Evolutionary conservation across 2,797 vertebrate genomes (phyloP).

Genomic region (Poeciliopsis presidionis): DNA sequence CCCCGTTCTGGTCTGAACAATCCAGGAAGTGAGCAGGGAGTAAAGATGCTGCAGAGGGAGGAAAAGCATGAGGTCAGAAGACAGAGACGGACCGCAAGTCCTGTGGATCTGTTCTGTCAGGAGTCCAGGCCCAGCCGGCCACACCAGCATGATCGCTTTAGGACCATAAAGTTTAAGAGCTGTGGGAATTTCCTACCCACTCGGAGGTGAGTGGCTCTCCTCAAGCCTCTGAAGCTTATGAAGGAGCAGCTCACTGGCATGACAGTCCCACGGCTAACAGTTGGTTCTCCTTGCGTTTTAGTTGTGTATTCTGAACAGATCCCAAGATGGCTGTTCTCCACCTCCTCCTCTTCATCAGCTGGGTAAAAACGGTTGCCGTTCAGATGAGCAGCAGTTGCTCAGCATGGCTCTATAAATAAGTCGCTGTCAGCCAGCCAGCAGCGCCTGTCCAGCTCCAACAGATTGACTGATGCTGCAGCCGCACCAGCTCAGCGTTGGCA

Average conservation of each 20-base stretch:
- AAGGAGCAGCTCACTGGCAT: constrained; percentile 30
- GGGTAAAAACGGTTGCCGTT: neutral
- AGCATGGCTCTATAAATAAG: constrained; percentile 1
- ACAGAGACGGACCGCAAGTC: constrained; percentile 9
- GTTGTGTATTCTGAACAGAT: neutral
- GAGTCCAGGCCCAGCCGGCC: constrained; percentile 24
- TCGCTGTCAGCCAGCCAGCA: neutral
- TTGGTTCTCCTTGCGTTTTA: neutral
- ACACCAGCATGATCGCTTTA: constrained; percentile 38
- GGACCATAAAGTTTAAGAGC: constrained; percentile 61
- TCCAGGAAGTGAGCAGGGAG: neutral
- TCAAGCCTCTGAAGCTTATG: constrained; percentile 50
- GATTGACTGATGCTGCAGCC: neutral
- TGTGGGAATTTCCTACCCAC: constrained; percentile 62
- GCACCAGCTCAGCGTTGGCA: neutral
- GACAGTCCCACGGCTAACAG: too few relatives aligned
- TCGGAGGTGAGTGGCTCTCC: constrained; percentile 22
- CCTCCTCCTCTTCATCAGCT: neutral
- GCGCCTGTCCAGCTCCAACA: neutral
- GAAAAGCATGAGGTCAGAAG: neutral
- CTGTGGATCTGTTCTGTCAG: constrained; percentile 31
- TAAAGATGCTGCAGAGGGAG: neutral
- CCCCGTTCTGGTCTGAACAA: neutral
- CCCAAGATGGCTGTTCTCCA: neutral
- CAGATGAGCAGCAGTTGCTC: neutral